Percentiles rank a stretch among this genome's conserved stretches.
Conservation (phyloP, 2,113 vertebrate species). For the Onychorhynchus coronatus region DNA sequence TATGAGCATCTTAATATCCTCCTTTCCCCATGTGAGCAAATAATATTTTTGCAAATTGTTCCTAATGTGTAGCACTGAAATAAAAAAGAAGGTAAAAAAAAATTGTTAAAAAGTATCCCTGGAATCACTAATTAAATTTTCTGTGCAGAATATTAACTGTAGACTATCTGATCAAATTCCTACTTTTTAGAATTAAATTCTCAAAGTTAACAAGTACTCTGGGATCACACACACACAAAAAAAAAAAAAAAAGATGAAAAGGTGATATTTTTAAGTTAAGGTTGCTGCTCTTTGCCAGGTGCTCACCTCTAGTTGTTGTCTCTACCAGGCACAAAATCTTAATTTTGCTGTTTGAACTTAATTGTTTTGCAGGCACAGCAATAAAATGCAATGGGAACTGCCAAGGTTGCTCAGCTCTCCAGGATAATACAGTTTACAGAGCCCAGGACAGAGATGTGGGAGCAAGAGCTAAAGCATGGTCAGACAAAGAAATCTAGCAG, state of each 20-base stretch:
- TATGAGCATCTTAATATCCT: not conserved
- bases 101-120: not conserved
- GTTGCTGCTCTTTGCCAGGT: not conserved
- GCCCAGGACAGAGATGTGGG: not conserved
- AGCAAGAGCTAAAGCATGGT: not conserved
- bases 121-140: not conserved
- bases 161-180: not conserved
- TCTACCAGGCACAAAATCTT: not conserved
- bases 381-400: not conserved
- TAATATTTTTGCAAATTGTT: not conserved
- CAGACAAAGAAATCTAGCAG: not conserved
- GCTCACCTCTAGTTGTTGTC: not conserved
- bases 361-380: not conserved
- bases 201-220: not conserved
- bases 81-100: not conserved
- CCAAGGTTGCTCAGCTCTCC: not conserved
- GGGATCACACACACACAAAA: not conserved
- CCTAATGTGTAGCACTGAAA: not conserved
- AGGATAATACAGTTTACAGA: not conserved
- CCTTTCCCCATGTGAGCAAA: not conserved
- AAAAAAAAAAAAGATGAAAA: not conserved
- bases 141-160: not conserved
- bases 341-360: not conserved
- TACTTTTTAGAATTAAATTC: not conserved
- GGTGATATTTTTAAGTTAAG: not conserved